Evolutionary conservation across 2,797 vertebrate species (phyloP).

Genomic region (Morelia viridis): DNA sequence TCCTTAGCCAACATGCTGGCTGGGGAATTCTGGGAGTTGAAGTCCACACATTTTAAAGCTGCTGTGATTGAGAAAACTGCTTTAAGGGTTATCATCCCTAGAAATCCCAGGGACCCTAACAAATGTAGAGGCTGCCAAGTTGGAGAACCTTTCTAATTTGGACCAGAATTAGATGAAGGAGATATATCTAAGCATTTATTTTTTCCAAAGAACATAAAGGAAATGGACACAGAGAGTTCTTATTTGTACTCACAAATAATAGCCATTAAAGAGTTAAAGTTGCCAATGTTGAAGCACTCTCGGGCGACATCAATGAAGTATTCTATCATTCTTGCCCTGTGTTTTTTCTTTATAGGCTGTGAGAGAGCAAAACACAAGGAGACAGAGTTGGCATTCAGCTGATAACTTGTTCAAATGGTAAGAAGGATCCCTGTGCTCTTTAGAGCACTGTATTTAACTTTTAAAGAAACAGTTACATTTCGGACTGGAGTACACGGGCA

Average conservation of each 20-base stretch:
- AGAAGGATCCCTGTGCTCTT: background rate
- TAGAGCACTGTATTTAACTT: background rate
- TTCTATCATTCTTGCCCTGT: slow-evolving; percentile 88
- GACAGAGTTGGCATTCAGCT: background rate
- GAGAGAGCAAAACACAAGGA: background rate
- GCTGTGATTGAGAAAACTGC: background rate
- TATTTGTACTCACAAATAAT: slow-evolving; percentile 88
- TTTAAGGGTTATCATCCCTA: background rate
- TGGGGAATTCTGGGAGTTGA: background rate
- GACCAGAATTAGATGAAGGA: background rate
- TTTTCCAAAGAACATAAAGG: background rate
- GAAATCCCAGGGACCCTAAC: background rate
- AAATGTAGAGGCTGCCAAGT: background rate
- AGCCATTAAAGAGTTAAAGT: slow-evolving; percentile 97
- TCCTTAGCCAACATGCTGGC: background rate
- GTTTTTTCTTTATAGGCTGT: slow-evolving; percentile 92
- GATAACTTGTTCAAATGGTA: background rate
- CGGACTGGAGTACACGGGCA: background rate
- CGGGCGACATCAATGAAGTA: slow-evolving; percentile 95
- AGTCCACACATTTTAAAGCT: background rate
- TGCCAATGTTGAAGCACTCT: slow-evolving; percentile 96
- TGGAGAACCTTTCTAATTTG: background rate
- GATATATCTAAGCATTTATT: background rate
- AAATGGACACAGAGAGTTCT: background rate
- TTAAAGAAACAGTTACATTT: background rate